Percentiles rank a stretch among this genome's conserved stretches.
These are phyloP conservation scores for Boulengeromyrus knoepffleri DNA, from an alignment of 2,113 vertebrate species.

Conservation along the genomic window DNA sequence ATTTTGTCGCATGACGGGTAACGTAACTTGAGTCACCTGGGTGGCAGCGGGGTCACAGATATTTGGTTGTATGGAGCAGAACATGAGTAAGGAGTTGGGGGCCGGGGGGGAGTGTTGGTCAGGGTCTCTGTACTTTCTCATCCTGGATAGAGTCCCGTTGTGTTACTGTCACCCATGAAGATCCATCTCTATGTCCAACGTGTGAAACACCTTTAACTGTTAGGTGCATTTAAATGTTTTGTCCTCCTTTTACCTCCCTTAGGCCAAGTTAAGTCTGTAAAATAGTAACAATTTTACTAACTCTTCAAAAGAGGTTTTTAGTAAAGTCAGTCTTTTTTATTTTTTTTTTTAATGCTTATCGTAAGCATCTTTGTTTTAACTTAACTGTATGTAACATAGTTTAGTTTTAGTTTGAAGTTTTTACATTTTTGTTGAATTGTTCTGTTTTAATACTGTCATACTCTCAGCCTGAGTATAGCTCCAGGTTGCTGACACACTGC, in stretches of 20 bases:
- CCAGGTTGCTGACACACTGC: not conserved
- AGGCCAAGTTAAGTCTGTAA: not conserved
- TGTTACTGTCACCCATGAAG: not conserved
- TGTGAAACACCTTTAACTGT: not conserved
- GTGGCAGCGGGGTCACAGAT: not conserved
- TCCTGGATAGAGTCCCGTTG: not conserved
- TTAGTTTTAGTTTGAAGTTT: not conserved
- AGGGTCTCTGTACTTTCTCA: not conserved
- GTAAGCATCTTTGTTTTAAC: not conserved
- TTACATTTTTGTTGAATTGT: not conserved
- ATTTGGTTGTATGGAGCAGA: not conserved
- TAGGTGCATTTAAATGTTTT: not conserved
- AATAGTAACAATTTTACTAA: not conserved
- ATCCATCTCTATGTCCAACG: not conserved
- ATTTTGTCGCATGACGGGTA: not conserved
- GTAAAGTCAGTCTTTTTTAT: not conserved
- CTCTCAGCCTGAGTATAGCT: not conserved
- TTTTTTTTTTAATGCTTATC: not conserved
- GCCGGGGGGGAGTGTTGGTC: not conserved
- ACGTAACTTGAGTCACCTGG: not conserved
- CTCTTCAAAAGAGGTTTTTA: not conserved
- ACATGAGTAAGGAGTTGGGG: not conserved
- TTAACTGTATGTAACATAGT: not conserved
- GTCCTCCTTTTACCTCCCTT: not conserved
- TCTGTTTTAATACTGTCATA: not conserved